Evolutionary conservation across 2,888 invertebrate genomes (phyloP).

Genomic region (Apeira syringaria): DNA sequence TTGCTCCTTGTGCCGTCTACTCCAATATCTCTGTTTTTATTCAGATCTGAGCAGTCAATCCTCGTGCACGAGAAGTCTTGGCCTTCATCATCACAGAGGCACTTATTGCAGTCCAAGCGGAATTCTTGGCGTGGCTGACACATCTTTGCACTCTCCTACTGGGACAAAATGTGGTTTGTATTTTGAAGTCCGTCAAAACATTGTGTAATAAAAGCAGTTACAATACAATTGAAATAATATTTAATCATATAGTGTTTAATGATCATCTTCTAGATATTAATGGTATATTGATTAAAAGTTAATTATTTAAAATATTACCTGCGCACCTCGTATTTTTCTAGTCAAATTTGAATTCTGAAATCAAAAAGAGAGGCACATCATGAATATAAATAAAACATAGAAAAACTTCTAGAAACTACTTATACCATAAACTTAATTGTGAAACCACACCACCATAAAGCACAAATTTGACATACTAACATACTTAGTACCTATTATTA

Average conservation of each 20-base stretch:
- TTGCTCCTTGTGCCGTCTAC: conserved; percentile 44
- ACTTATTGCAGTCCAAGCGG: conserved; percentile 76
- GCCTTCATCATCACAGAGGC: conserved; percentile 72
- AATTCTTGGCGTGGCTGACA: conserved; percentile 73
- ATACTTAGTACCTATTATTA: too few species aligned
- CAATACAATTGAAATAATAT: too few species aligned
- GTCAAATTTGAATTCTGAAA: conserved; percentile 55
- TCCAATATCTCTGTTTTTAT: conserved; percentile 53
- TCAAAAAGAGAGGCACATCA: neutral
- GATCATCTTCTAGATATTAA: too few species aligned
- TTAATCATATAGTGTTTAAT: too few species aligned
- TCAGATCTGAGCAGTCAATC: conserved; percentile 63
- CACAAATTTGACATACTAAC: too few species aligned
- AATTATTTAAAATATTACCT: conserved; percentile 57
- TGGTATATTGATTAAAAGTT: too few species aligned
- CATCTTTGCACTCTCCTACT: conserved; percentile 59
- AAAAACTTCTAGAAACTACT: too few species aligned
- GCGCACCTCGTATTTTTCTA: conserved; percentile 45
- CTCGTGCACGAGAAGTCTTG: conserved; percentile 73
- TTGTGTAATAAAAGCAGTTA: too few species aligned
- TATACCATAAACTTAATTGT: too few species aligned
- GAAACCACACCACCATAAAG: too few species aligned
- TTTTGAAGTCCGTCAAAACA: too few species aligned
- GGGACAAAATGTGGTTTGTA: conserved; percentile 39
- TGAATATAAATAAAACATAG: too few species aligned